A percentile compares a stretch with the other conserved stretches of the same genome.
Conservation (phyloP, 2,797 vertebrate genomes). For the Smutsia temminckii region DNA sequence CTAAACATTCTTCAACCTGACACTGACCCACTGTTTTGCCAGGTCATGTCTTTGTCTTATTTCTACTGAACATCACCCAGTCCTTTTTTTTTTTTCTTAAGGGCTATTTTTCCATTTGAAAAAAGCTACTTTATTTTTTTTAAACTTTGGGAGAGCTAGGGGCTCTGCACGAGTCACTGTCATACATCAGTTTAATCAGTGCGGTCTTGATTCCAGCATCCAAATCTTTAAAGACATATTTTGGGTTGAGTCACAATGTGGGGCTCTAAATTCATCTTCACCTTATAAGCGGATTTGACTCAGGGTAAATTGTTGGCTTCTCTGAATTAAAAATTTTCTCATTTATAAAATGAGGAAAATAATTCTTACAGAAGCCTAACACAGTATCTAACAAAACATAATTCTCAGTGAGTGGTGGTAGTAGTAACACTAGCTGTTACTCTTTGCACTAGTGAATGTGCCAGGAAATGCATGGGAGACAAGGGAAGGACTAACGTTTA, state of each 20-base stretch:
- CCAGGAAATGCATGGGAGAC: not conserved
- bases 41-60: constrained; percentile 36
- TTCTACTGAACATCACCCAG: constrained; percentile 17
- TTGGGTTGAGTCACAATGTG: not conserved
- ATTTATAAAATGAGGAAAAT: not conserved
- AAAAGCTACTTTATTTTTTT: not conserved
- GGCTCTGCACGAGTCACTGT: not conserved
- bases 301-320: constrained; percentile 9
- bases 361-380: not conserved
- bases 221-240: not conserved
- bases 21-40: constrained; percentile 7
- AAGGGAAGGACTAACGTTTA: not conserved
- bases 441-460: not conserved
- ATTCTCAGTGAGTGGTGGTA: not conserved
- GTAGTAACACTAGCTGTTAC: not conserved
- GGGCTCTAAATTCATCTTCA: not conserved
- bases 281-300: not conserved
- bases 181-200: not conserved
- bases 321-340: constrained; percentile 30
- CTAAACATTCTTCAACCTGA: constrained; percentile 6
- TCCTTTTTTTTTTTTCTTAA: not conserved
- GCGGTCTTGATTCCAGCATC: not conserved
- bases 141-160: not conserved
- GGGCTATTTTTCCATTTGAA: not conserved
- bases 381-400: not conserved